phyloP scores from a whole-genome alignment of 2,113 vertebrate species.

The Petrocephalus zakoni region DNA sequence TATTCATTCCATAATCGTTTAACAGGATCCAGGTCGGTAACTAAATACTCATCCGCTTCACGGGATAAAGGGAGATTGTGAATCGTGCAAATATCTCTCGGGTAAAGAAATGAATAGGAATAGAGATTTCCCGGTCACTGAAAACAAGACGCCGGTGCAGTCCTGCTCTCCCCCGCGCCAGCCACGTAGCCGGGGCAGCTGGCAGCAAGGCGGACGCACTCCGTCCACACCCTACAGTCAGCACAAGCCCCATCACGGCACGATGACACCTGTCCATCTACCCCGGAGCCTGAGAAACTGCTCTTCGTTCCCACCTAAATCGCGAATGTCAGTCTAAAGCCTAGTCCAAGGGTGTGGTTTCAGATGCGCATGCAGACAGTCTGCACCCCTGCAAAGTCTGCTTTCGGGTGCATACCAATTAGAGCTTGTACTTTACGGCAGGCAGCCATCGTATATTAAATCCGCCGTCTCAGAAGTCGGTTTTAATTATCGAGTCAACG shows the following conservation, averaged over 20 bases:
- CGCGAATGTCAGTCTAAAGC: neutral
- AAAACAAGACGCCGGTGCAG: neutral
- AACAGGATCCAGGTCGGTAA: neutral
- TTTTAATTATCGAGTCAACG: neutral
- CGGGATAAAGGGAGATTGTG: neutral
- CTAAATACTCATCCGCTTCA: neutral
- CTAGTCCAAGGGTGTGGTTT: neutral
- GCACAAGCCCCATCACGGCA: neutral
- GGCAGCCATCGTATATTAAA: neutral
- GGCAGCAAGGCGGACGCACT: neutral
- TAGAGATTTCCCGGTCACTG: neutral
- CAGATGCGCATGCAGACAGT: neutral
- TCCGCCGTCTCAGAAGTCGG: neutral
- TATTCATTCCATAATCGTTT: neutral
- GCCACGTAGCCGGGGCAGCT: neutral
- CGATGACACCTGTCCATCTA: neutral
- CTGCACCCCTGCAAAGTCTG: neutral
- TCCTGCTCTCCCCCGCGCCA: neutral
- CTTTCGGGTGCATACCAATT: neutral
- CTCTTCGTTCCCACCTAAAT: neutral
- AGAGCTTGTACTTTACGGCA: neutral
- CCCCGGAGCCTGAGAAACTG: neutral
- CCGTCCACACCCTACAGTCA: neutral
- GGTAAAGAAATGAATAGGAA: neutral
- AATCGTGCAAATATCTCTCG: neutral